These are phyloP conservation scores for Formica exsecta DNA, from an alignment of 1,140 invertebrate genomes.

Conservation along the genomic window DNA sequence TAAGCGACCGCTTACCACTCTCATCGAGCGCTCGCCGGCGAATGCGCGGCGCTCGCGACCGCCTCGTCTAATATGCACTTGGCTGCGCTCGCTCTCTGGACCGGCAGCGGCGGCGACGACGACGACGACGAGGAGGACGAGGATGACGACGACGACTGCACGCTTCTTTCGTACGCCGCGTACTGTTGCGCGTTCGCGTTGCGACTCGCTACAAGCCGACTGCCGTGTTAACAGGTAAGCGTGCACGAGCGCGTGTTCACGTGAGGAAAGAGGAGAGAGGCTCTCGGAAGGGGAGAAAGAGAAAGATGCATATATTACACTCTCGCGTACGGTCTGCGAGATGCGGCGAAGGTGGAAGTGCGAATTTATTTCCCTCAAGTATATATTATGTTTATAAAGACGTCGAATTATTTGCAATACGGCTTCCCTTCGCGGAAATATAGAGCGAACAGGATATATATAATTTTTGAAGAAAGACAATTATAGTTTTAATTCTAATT, in stretches of 20 bases:
- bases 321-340: conserved; percentile 5
- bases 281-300: background rate
- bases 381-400: too few relatives aligned
- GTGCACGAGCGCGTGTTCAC: conserved; percentile 65
- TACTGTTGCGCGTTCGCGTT: conserved; percentile 44
- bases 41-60: conserved; percentile 76
- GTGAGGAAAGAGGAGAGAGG: background rate
- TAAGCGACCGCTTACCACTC: conserved; percentile 60
- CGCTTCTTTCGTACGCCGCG: conserved; percentile 49
- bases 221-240: conserved; percentile 79
- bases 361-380: background rate
- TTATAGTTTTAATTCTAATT: too few relatives aligned
- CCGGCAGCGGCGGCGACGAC: conserved; percentile 50
- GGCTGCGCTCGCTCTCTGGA: conserved; percentile 68
- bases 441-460: too few relatives aligned
- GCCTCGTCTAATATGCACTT: conserved; percentile 81
- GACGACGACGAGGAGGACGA: conserved; percentile 30
- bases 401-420: too few relatives aligned
- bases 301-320: background rate
- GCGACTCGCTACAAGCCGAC: conserved; percentile 75
- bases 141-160: conserved; percentile 42
- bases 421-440: too few relatives aligned
- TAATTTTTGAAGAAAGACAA: too few relatives aligned
- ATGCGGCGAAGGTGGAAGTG: conserved; percentile 18
- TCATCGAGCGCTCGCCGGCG: conserved; percentile 79